These are phyloP conservation scores for Diorhabda sublineata DNA, from an alignment of 1,140 invertebrate species.

Conservation along the genomic window DNA sequence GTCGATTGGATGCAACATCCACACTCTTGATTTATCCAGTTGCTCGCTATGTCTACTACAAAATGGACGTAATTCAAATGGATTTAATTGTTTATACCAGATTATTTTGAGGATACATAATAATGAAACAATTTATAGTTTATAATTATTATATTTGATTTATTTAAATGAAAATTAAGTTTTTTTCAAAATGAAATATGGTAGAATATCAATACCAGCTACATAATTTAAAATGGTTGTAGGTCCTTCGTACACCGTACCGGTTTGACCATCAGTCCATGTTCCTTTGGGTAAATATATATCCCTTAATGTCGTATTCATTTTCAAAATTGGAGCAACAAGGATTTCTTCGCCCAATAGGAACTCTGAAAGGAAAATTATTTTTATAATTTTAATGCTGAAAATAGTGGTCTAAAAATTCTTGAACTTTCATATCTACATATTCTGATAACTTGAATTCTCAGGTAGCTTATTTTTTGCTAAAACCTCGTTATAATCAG, in stretches of 20 bases:
- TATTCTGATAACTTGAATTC: too few species aligned
- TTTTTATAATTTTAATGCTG: neutral
- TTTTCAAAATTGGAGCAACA: slow-evolving; percentile 75
- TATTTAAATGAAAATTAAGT: neutral
- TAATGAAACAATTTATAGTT: too few species aligned
- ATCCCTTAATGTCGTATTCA: slow-evolving; percentile 61
- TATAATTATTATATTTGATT: neutral
- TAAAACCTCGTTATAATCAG: neutral
- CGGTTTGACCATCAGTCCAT: slow-evolving; percentile 60
- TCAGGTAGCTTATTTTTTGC: too few species aligned
- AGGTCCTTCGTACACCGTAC: slow-evolving; percentile 53
- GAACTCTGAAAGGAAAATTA: slow-evolving; percentile 61
- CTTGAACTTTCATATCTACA: neutral
- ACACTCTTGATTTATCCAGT: too few species aligned
- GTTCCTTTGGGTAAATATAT: slow-evolving; percentile 72
- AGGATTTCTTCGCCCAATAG: slow-evolving; percentile 76
- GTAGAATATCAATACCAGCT: slow-evolving; percentile 62
- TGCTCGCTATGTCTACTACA: too few species aligned
- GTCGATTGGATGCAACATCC: too few species aligned
- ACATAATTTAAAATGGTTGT: slow-evolving; percentile 60
- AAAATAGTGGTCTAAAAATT: neutral
- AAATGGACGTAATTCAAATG: too few species aligned
- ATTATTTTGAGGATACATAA: too few species aligned
- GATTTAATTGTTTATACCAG: too few species aligned
- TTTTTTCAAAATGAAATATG: slow-evolving; percentile 55